Conservation (phyloP, 1,140 invertebrate species). For the Drosophila bocqueti region DNA sequence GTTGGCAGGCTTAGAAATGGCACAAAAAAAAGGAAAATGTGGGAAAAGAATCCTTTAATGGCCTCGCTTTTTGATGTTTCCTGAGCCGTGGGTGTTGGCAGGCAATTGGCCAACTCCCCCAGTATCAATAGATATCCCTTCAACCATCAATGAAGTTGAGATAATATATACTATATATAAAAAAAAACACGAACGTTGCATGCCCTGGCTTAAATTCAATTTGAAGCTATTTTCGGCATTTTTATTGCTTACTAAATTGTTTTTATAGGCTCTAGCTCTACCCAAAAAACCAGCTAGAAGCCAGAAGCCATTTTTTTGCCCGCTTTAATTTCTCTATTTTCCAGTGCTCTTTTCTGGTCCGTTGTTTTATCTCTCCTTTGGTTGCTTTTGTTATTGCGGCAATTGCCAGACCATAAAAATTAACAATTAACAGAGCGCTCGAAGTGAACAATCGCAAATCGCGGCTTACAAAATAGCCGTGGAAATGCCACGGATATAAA, state of each 20-base stretch:
- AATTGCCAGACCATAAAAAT: slow-evolving; percentile 84
- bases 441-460: slow-evolving; percentile 74
- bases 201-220: slow-evolving; percentile 68
- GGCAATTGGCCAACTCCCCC: slow-evolving; percentile 42
- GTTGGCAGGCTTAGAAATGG: slow-evolving; percentile 41
- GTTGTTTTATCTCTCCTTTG: slow-evolving; percentile 11
- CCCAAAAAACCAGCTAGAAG: slow-evolving; percentile 4
- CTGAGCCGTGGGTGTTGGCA: slow-evolving; percentile 62
- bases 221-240: slow-evolving; percentile 73
- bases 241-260: slow-evolving; percentile 82
- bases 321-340: slow-evolving; percentile 79
- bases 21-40: slow-evolving; percentile 28
- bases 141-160: slow-evolving; percentile 43
- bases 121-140: slow-evolving; percentile 40
- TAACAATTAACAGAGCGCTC: slow-evolving; percentile 81
- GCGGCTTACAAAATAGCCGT: slow-evolving; percentile 69
- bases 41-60: slow-evolving; percentile 69
- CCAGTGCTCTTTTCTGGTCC: slow-evolving; percentile 21
- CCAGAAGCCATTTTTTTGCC: slow-evolving; percentile 26
- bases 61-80: slow-evolving; percentile 71
- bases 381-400: slow-evolving; percentile 33
- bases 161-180: background rate
- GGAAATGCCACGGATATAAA: slow-evolving; percentile 57
- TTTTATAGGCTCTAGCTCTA: slow-evolving; percentile 68
- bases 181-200: slow-evolving; percentile 11